phyloP scores from a whole-genome alignment of 2,113 vertebrate species.

The Arizona elegans region DNA sequence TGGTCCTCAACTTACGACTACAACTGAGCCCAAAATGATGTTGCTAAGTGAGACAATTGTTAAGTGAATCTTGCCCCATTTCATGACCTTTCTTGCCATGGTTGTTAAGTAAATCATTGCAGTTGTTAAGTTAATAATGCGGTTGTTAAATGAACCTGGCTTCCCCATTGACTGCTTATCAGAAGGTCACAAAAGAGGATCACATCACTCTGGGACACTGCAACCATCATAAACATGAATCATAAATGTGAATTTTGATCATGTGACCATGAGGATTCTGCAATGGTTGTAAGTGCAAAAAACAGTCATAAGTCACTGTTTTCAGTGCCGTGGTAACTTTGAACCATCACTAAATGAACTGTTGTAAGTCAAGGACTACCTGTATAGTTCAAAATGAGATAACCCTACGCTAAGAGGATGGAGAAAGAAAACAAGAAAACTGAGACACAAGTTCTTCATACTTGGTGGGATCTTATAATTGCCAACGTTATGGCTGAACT shows the following conservation, averaged over 20 bases:
- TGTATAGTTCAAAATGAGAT: neutral
- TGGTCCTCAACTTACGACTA: neutral
- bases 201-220: neutral
- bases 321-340: neutral
- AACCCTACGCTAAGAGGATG: neutral
- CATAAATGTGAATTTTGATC: neutral
- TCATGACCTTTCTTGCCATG: neutral
- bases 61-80: too few species aligned
- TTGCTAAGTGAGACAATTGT: neutral
- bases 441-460: neutral
- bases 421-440: neutral
- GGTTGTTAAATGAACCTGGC: neutral
- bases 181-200: neutral
- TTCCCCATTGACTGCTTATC: neutral
- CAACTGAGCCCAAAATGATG: neutral
- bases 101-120: neutral
- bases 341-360: neutral
- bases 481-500: neutral
- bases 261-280: neutral
- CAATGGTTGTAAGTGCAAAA: neutral
- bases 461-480: neutral
- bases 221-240: neutral
- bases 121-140: neutral
- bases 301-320: neutral
- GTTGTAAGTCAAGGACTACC: neutral